Evolutionary conservation across 2,888 invertebrate species (phyloP).

Genomic region (Stenodera caucasica): DNA sequence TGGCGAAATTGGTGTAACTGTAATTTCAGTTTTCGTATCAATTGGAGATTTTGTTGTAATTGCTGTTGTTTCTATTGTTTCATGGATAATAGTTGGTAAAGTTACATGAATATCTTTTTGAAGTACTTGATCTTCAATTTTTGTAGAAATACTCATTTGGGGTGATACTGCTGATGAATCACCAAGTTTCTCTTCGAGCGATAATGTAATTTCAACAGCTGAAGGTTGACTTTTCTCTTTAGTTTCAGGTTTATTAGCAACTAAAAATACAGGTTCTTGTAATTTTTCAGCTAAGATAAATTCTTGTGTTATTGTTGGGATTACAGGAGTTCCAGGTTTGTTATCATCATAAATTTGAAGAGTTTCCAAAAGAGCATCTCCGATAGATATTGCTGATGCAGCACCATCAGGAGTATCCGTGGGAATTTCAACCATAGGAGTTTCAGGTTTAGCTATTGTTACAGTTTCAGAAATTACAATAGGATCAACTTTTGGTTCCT

Average conservation of each 20-base stretch:
- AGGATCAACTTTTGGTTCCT: too few species aligned
- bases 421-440: not conserved
- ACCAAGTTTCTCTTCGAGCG: conserved; percentile 55
- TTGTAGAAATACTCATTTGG: conserved; percentile 46
- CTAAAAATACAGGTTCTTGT: conserved; percentile 16
- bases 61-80: conserved; percentile 21
- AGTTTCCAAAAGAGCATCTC: conserved; percentile 9
- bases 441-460: not conserved
- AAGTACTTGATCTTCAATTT: conserved; percentile 45
- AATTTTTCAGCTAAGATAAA: conserved; percentile 30
- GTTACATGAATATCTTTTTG: conserved; percentile 49
- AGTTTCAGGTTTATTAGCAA: not conserved
- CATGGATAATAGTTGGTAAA: conserved; percentile 40
- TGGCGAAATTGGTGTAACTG: conserved; percentile 40
- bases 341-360: conserved; percentile 1
- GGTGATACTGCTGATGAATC: conserved; percentile 49
- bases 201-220: conserved; percentile 48
- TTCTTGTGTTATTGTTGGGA: conserved; percentile 24
- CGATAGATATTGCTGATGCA: conserved; percentile 10
- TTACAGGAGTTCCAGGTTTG: not conserved
- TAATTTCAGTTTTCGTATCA: not conserved
- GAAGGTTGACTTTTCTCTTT: not conserved
- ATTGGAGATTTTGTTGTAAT: not conserved
- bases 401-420: not conserved
- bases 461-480: not conserved